These are phyloP conservation scores for Sphaerolaimus hirsutus DNA, from an alignment of 2,888 invertebrate genomes.

Conservation along the genomic window DNA sequence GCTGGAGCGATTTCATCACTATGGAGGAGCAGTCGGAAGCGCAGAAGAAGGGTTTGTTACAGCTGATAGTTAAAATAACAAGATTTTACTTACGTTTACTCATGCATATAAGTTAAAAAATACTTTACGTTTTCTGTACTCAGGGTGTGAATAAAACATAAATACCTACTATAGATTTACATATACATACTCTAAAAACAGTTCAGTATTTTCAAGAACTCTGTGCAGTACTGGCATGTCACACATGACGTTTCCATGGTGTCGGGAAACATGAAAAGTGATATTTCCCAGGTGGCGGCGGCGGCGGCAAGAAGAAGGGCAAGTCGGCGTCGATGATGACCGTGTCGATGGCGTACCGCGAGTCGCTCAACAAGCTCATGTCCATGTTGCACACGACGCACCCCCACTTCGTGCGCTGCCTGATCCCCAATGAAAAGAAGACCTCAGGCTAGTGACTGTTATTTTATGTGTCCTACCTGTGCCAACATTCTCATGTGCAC, in stretches of 20 bases:
- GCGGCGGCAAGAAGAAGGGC: constrained; percentile 20
- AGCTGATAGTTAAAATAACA: too few relatives aligned
- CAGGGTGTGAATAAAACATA: too few relatives aligned
- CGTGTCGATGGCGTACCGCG: constrained; percentile 80
- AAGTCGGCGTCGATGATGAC: constrained; percentile 39
- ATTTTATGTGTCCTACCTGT: constrained; percentile 14
- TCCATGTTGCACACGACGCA: constrained; percentile 76
- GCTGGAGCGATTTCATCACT: constrained; percentile 43
- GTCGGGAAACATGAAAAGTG: constrained; percentile 47
- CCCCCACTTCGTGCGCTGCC: constrained; percentile 99
- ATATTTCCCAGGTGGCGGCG: too few relatives aligned
- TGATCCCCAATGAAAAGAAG: constrained; percentile 66
- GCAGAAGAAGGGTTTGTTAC: too few relatives aligned
- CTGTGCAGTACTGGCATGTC: constrained; percentile 85
- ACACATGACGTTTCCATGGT: constrained; percentile 99
- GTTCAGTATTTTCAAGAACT: too few relatives aligned
- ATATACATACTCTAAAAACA: too few relatives aligned
- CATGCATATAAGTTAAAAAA: too few relatives aligned
- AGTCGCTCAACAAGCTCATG: constrained; percentile 76
- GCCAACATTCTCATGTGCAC: constrained; percentile 3
- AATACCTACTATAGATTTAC: too few relatives aligned
- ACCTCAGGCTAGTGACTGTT: constrained; percentile 12
- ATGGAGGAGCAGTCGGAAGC: constrained; percentile 20
- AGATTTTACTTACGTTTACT: too few relatives aligned
- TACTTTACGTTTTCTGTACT: too few relatives aligned